Evolutionary conservation across 2,113 vertebrate species (phyloP), one percentile per base, ranked within the genome.

Genomic region (Blennius ocellaris): DNA sequence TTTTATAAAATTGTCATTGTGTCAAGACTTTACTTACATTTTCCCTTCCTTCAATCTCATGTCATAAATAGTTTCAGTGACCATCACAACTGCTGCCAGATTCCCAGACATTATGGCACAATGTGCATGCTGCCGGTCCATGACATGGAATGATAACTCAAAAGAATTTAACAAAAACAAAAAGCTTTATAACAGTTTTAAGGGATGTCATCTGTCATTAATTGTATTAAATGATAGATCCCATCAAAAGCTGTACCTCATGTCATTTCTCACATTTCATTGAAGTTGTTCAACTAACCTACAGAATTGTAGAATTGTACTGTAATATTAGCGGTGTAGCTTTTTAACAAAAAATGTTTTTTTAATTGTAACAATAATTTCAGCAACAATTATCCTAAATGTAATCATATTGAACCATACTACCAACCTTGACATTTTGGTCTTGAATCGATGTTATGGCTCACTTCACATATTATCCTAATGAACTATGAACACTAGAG

Each of bases 41-140:
- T 3, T 4, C 71, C 82, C 83, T 87, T 80, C 73, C 86, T 49
- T 84, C 67, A 73, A 70, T 30, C 66, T 71, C 43, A 75, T 51
- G 62, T 60, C 69, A 76, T 64, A 30, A 36, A 16, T 54, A 64
- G n/a, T 30, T 77, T 36, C 50, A 68, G 1, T 57, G 56, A 76
- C 71, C 54, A 82, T 16, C 52, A 9, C 45, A 73, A 6, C 39
- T 68, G 37, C 70, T 59, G 48, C 62, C 63, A 79, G 71, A 87
- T 73, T 76, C 69, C 21, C 53, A 36, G 38, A n/a, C 11, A 36
- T 57, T 85, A 82, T 82, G 66, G 74, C 50, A 41, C 30, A 8
- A 9, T 30, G 21, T 30, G 21, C 21, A 11, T 49, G 15, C 11
- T 57, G 11, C 41, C 8, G 8, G n/a, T 9, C 8, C 36, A 60